Evolutionary conservation across 2,797 vertebrate genomes (phyloP).

Genomic region (Avahi laniger): DNA sequence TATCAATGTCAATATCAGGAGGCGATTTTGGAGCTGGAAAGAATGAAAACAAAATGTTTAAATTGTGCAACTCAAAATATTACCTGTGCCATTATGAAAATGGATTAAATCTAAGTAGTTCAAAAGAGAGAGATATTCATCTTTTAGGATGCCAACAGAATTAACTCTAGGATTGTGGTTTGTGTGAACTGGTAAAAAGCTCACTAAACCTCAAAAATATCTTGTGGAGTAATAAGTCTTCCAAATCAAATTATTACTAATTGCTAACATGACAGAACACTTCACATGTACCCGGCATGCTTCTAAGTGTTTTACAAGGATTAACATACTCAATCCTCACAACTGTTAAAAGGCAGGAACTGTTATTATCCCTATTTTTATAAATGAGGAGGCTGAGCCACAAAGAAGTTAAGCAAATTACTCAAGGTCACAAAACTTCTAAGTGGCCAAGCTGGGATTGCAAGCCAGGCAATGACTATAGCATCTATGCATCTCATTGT

Average conservation of each 20-base stretch:
- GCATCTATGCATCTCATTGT: background rate
- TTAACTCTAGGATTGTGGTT: background rate
- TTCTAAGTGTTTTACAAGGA: background rate
- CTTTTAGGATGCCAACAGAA: background rate
- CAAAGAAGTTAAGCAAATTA: background rate
- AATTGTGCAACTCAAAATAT: background rate
- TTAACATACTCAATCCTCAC: background rate
- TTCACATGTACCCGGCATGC: fast-evolving
- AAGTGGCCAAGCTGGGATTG: background rate
- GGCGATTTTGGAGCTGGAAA: constrained; percentile 92
- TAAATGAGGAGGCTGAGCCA: background rate
- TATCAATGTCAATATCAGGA: constrained; percentile 94
- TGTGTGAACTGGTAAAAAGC: background rate
- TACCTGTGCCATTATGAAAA: constrained; percentile 9
- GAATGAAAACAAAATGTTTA: constrained; percentile 69
- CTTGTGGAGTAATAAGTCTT: background rate
- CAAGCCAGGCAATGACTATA: background rate
- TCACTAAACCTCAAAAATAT: background rate
- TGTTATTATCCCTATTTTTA: background rate
- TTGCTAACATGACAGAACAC: background rate
- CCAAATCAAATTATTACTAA: background rate
- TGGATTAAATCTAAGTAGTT: background rate
- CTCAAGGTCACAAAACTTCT: background rate
- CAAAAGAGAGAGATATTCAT: constrained; percentile 45
- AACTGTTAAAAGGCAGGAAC: background rate